Percentiles rank a stretch among this genome's conserved stretches.
These are phyloP conservation scores for Notospermus geniculatus DNA, from an alignment of 1,140 invertebrate species.

Conservation along the genomic window DNA sequence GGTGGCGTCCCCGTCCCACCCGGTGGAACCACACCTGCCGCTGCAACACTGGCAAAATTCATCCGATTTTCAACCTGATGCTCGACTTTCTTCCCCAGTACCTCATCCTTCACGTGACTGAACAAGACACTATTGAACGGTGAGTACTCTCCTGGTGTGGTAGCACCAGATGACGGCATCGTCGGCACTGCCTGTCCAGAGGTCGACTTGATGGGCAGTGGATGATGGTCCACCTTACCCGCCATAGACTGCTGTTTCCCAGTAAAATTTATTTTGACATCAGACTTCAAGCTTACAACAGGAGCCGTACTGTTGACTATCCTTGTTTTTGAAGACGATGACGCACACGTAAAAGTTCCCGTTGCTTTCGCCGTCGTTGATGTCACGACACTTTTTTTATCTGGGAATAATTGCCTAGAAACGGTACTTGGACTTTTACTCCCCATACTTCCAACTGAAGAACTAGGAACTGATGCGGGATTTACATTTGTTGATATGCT, in stretches of 20 bases:
- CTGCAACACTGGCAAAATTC: constrained; percentile 74
- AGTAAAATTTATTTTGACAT: too few species aligned
- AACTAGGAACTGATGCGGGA: too few species aligned
- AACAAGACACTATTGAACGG: constrained; percentile 72
- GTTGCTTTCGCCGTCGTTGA: not conserved
- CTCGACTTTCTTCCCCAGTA: constrained; percentile 68
- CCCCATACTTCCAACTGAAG: not conserved
- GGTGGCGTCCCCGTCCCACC: constrained; percentile 39
- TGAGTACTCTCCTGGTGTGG: constrained; percentile 65
- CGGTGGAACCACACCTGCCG: constrained; percentile 59
- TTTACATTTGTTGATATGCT: too few species aligned
- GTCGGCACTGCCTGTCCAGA: constrained; percentile 8
- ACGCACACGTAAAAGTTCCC: not conserved
- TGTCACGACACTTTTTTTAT: constrained; percentile 4
- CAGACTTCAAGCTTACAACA: too few species aligned
- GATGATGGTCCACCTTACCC: not conserved
- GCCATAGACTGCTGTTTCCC: too few species aligned
- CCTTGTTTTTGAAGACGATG: not conserved
- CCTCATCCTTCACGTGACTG: constrained; percentile 64
- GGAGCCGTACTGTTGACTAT: too few species aligned
- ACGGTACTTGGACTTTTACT: constrained; percentile 2
- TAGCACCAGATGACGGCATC: constrained; percentile 11
- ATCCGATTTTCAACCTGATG: constrained; percentile 65
- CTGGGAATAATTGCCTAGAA: constrained; percentile 5
- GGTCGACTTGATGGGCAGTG: constrained; percentile 4